phyloP scores from a whole-genome alignment of 2,888 invertebrate genomes.

The Hydrotaea diabolus region DNA sequence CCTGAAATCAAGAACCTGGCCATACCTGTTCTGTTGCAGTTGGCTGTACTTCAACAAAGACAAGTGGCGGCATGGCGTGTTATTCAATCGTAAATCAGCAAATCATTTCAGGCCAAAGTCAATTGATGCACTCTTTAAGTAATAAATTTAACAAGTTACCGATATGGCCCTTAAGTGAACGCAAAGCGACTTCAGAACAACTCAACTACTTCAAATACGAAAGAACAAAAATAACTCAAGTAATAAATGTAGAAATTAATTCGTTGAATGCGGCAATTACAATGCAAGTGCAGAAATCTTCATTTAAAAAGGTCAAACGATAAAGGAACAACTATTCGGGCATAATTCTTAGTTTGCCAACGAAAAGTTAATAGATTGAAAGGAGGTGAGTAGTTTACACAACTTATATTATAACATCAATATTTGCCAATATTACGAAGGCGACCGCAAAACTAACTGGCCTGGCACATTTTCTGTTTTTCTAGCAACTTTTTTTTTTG shows the following conservation, averaged over 20 bases:
- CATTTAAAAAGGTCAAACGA: background rate
- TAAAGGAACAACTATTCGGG: no score
- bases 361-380: no score
- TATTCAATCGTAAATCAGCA: constrained; percentile 77
- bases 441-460: no score
- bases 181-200: constrained; percentile 9
- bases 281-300: background rate
- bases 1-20: no score
- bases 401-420: no score
- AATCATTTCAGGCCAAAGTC: constrained; percentile 73
- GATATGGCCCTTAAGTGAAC: constrained; percentile 67
- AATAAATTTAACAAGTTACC: constrained; percentile 72
- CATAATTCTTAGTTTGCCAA: no score
- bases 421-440: no score
- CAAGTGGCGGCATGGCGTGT: constrained; percentile 74
- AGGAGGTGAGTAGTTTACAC: no score
- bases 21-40: background rate
- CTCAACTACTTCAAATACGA: constrained; percentile 14
- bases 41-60: background rate
- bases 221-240: background rate
- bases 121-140: constrained; percentile 74
- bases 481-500: no score
- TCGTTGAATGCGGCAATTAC: background rate
- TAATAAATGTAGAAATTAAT: background rate
- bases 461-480: no score